A percentile compares a stretch with the other conserved stretches of the same genome.
phyloP scores from a whole-genome alignment of 2,113 vertebrate genomes.

The Camarhynchus parvulus region DNA sequence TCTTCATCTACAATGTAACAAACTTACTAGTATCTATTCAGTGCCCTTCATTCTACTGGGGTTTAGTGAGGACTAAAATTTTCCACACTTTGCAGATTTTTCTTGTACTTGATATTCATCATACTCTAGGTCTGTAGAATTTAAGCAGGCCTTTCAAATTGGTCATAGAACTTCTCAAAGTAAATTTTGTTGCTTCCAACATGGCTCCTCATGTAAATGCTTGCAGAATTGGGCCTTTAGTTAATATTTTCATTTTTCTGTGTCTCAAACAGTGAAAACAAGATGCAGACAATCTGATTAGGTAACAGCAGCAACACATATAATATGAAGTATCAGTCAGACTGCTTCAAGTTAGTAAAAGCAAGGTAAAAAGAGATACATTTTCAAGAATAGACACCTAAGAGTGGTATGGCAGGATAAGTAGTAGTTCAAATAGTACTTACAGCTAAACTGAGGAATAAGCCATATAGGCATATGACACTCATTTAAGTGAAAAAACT shows the following conservation, averaged over 20 bases:
- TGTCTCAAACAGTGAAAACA: background rate
- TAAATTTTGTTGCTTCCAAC: background rate
- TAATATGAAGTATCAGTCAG: background rate
- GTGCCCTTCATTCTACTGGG: background rate
- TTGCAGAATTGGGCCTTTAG: background rate
- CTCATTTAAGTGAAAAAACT: background rate
- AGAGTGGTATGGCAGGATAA: background rate
- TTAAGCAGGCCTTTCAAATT: background rate
- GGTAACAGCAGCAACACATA: background rate
- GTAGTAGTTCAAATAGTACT: background rate
- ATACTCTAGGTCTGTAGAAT: slow-evolving; percentile 12
- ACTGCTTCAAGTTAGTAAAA: background rate
- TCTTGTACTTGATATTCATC: background rate
- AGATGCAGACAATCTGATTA: background rate
- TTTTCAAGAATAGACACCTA: background rate
- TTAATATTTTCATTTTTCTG: background rate
- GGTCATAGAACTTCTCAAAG: background rate
- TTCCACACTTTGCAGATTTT: background rate
- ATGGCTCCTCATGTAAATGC: background rate
- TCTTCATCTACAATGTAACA: background rate
- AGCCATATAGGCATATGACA: background rate
- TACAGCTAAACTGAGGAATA: slow-evolving; percentile 10
- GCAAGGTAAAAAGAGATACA: background rate
- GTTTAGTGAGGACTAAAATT: background rate
- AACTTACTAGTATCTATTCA: background rate